A percentile compares a stretch with the other conserved stretches of the same genome.
These are phyloP conservation scores for Theodoxus fluviatilis DNA, from an alignment of 2,888 invertebrate species.

Conservation along the genomic window DNA sequence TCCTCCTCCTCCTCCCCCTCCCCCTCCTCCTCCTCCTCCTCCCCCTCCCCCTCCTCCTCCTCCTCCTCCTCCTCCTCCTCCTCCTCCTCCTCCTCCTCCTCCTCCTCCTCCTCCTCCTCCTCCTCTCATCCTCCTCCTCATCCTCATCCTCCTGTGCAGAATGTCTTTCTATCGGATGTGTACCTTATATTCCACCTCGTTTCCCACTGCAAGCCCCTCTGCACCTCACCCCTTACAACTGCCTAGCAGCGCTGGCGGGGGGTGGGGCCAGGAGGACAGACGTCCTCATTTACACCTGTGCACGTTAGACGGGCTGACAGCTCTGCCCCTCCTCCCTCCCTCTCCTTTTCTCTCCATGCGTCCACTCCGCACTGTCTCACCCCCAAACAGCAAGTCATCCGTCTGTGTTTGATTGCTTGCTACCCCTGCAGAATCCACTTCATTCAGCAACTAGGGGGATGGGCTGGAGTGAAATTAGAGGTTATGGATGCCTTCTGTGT, in stretches of 20 bases:
- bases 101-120: not conserved
- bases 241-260: too few species aligned
- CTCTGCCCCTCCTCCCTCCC: not conserved
- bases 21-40: not conserved
- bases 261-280: too few species aligned
- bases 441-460: too few species aligned
- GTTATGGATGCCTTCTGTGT: too few species aligned
- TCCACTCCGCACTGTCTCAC: too few species aligned
- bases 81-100: not conserved
- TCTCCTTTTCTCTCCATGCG: not conserved
- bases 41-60: not conserved
- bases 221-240: constrained; percentile 5
- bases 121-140: not conserved
- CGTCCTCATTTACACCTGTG: too few species aligned
- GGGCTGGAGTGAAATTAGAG: not conserved
- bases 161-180: not conserved
- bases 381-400: too few species aligned
- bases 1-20: constrained; percentile 1
- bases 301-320: too few species aligned
- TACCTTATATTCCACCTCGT: constrained; percentile 25
- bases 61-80: not conserved
- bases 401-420: too few species aligned
- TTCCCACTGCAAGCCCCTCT: constrained; percentile 14
- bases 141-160: not conserved
- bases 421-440: too few species aligned